phyloP scores from a whole-genome alignment of 35 echinoderm and acorn worm species.

The Ophiothrix spiculata region DNA sequence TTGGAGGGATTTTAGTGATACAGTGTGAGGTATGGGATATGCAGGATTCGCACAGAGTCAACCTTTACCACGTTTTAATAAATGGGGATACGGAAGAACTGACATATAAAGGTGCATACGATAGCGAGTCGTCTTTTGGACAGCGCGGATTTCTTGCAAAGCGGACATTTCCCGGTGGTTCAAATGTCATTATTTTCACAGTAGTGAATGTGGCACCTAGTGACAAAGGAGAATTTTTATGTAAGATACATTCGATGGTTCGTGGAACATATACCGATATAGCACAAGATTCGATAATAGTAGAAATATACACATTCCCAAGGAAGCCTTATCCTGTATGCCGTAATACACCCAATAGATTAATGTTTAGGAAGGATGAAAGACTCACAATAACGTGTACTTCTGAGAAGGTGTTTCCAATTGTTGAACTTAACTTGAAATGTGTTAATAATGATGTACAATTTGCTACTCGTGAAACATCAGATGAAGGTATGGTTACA shows the following conservation, averaged over 20 bases:
- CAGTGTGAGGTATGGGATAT: not conserved
- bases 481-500: not conserved
- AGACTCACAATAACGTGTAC: not conserved
- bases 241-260: not conserved
- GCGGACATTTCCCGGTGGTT: not conserved
- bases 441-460: not conserved
- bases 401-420: not conserved
- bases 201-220: not conserved
- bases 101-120: not conserved
- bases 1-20: not conserved
- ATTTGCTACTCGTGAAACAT: not conserved
- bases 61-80: not conserved
- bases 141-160: not conserved
- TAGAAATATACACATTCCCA: not conserved
- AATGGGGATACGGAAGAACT: not conserved
- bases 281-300: not conserved
- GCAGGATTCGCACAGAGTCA: not conserved
- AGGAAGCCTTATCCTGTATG: not conserved
- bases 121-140: not conserved
- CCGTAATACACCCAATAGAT: not conserved
- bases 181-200: not conserved
- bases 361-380: not conserved
- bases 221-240: not conserved
- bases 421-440: not conserved
- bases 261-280: not conserved